Conservation (phyloP, 2,113 vertebrate species). For the Climacteris rufus region DNA sequence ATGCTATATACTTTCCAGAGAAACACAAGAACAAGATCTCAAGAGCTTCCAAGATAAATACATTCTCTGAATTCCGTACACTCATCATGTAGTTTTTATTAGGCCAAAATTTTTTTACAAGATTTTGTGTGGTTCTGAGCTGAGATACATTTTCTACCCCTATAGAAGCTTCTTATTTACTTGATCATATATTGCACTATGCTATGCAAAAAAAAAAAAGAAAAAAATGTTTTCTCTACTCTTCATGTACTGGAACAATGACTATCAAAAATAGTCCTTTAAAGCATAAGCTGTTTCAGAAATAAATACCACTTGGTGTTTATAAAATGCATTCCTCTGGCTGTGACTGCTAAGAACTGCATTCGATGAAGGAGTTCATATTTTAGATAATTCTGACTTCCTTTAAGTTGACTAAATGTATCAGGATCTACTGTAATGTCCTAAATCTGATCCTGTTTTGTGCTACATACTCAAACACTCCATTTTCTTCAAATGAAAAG, state of each 20-base stretch:
- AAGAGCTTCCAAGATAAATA: slow-evolving; percentile 47
- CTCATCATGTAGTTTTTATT: not conserved
- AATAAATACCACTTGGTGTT: slow-evolving; percentile 16
- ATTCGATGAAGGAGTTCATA: not conserved
- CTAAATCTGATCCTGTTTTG: not conserved
- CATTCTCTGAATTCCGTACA: slow-evolving; percentile 37
- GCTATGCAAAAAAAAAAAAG: not conserved
- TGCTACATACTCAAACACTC: not conserved
- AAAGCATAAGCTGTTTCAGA: not conserved
- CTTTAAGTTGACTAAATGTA: not conserved
- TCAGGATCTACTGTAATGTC: not conserved
- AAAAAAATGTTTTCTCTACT: not conserved
- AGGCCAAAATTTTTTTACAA: not conserved
- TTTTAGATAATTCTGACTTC: slow-evolving; percentile 8
- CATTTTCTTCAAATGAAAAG: not conserved
- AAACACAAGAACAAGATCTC: not conserved
- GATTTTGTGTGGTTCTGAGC: not conserved
- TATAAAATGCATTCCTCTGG: slow-evolving; percentile 11
- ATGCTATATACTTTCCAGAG: not conserved
- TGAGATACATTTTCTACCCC: not conserved
- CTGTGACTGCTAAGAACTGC: not conserved
- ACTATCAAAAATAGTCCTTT: not conserved
- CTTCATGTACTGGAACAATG: not conserved
- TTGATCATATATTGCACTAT: not conserved
- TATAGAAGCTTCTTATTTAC: not conserved